Conservation (phyloP, 2,888 invertebrate species). For the Nipponacmea schrenckii region DNA sequence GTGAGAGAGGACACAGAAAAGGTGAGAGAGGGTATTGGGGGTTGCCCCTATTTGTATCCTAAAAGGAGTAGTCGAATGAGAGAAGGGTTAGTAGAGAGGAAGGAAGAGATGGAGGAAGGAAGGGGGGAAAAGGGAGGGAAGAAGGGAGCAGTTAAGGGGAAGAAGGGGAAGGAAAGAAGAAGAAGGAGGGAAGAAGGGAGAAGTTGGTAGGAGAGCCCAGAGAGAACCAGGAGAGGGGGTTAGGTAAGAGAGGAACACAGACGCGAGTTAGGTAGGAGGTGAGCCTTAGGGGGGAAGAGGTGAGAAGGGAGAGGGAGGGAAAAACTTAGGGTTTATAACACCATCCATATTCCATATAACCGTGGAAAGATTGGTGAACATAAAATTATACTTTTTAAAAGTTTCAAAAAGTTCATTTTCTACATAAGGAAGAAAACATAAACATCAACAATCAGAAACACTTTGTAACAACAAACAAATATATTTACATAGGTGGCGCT, state of each 20-base stretch:
- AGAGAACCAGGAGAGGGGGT: not conserved
- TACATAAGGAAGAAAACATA: not conserved
- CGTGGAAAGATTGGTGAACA: not conserved
- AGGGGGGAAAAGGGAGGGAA: not conserved
- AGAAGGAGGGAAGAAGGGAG: not conserved
- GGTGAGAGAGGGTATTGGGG: no score
- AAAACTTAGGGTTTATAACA: not conserved
- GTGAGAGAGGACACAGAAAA: no score
- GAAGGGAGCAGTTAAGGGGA: not conserved
- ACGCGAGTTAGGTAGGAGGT: not conserved
- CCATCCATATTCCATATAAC: not conserved
- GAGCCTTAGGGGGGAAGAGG: not conserved
- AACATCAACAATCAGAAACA: not conserved
- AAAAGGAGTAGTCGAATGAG: no score
- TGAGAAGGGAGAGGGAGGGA: not conserved
- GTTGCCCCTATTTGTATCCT: no score
- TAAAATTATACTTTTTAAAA: not conserved
- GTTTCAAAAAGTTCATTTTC: constrained; percentile 1
- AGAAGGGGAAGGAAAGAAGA: not conserved
- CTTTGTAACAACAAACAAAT: no score
- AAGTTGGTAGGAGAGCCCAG: not conserved
- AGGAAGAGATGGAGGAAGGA: not conserved
- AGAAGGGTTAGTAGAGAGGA: no score
- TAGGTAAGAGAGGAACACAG: not conserved
- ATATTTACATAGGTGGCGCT: no score